Base-by-base conservation (phyloP, 2,113 vertebrate species). In the Pseudopodoces humilis region DNA sequence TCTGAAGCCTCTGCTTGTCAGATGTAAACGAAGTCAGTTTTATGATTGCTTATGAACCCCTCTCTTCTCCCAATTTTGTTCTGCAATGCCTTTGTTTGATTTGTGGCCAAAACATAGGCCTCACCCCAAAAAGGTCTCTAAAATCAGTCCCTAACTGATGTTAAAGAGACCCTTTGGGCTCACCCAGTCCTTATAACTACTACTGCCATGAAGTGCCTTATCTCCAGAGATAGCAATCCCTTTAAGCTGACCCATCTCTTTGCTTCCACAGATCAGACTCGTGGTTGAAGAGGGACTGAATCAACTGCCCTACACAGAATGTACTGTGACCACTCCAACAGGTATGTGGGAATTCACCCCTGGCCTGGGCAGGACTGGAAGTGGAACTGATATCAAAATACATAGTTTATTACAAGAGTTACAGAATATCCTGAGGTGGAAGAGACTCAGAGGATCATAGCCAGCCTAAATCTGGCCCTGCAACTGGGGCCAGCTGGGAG, bases 241-340 rank as follows among this genome's bases (percentile, higher is more conserved):
- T 92, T 30, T 74, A 17, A 74, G 39, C 49, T 96, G 76, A 67
- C 47, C 31, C 70, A 46, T 95, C 62, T 83, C 59, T 95, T 92
- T 95, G 76, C 68, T 88, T 84, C 70, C 91, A 67, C 97, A 99
- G 99, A 99, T 99, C 92, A 98, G 99, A 96, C 98, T 99, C 14
- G 99, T 99, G 95, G 99, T 99, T 75, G 99, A 99, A 98, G 99
- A 99, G 92, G 99, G 99, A 94, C 97, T 99, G 96, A 99, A 99
- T 92, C 99, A 99, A 88, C 97, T 99, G 58, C 99, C 99, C 10
- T 99, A 99, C 96, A 99, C 99, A 28, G 99, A 99, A 97, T 99
- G 99, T 81, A 99, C 98, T 2, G 99, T 99, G 68, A 99, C 98
- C 90, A 99, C 99, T 68, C 99, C 99, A n/a, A 99, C 99, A 98